Evolutionary conservation across 1,140 invertebrate species (phyloP).

Genomic region (Heliconius hewitsoni): DNA sequence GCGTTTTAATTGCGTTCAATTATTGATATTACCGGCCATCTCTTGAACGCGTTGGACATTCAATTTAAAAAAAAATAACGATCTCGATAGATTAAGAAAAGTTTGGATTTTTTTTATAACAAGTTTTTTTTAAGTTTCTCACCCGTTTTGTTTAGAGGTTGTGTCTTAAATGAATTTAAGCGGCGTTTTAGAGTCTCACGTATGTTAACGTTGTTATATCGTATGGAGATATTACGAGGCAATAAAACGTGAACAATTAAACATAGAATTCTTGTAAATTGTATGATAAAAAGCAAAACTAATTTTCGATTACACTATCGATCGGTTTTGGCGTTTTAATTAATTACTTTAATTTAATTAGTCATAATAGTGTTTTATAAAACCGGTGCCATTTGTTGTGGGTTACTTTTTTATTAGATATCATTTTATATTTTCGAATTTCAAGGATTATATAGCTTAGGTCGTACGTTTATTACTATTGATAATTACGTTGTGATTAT

Average conservation of each 20-base stretch:
- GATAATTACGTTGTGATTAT: not conserved
- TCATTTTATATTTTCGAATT: conserved; percentile 27
- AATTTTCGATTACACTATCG: conserved; percentile 35
- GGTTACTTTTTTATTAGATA: conserved; percentile 18
- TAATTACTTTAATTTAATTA: conserved; percentile 35
- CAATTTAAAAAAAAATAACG: conserved; percentile 14
- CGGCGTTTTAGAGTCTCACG: not conserved
- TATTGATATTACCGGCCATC: conserved; percentile 27
- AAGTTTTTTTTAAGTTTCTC: not conserved
- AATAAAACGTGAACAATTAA: conserved; percentile 14
- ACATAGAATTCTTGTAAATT: not conserved
- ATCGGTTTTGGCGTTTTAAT: conserved; percentile 35
- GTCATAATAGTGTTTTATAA: conserved; percentile 32
- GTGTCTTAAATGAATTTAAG: not conserved
- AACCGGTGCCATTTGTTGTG: conserved; percentile 24
- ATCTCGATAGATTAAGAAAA: not conserved
- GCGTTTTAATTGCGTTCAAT: conserved; percentile 56
- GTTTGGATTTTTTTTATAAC: too few relatives aligned
- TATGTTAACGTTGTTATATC: not conserved
- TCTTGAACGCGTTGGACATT: conserved; percentile 21
- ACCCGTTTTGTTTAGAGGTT: not conserved
- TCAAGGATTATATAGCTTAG: conserved; percentile 7
- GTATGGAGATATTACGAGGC: not conserved
- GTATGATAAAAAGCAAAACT: conserved; percentile 24
- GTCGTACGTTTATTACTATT: not conserved